Evolutionary conservation across 2,113 vertebrate genomes (phyloP), one percentile per base, ranked within the genome.

Genomic region (Pleuronectes platessa): DNA sequence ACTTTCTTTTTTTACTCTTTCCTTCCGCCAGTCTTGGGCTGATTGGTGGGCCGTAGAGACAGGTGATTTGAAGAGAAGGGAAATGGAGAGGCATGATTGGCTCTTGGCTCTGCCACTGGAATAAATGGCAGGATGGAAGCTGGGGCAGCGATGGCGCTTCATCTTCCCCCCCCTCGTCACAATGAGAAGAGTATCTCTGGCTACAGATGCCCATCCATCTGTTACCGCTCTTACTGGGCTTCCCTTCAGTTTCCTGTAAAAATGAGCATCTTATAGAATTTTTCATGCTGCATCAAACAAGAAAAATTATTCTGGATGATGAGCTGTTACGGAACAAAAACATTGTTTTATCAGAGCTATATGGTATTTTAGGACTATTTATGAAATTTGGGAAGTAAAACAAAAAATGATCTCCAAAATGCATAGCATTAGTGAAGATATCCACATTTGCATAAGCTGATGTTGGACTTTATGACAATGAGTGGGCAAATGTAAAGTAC

Each of bases 181-280:
- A 68, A 42, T 1, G 23, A 82, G 56, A 60, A 54, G 78, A 88
- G 42, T 69, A 51, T 85, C 85, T 79, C 78, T 24, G 76, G 54
- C 82, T 82, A 65, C 78, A 83, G 88, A 89, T 87, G 79, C 63
- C 79, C 78, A n/a, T 68, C 90, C 88, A 87, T 90, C 90, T 89
- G 88, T 69, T 86, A 73, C 75, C 45, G 31, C 74, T 54, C 65
- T 15, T 56, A 45, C 72, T 58, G 71, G 77, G 77, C 71, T 85
- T 83, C 76, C 81, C 81, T 80, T 71, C 61, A 23, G 18, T 84
- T 68, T 73, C 56, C 79, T 79, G 76, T 70, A 68, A 84, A 69
- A 72, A 79, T 11, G 59, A 7, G n/a, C 58, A 49, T 18, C n/a
- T 37, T 35, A 31, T 17, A 51, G 24, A 78, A 81, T 59, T 61